These are phyloP conservation scores for Phrynocephalus vlangalii DNA, from an alignment of 2,797 vertebrate species.

Conservation along the genomic window DNA sequence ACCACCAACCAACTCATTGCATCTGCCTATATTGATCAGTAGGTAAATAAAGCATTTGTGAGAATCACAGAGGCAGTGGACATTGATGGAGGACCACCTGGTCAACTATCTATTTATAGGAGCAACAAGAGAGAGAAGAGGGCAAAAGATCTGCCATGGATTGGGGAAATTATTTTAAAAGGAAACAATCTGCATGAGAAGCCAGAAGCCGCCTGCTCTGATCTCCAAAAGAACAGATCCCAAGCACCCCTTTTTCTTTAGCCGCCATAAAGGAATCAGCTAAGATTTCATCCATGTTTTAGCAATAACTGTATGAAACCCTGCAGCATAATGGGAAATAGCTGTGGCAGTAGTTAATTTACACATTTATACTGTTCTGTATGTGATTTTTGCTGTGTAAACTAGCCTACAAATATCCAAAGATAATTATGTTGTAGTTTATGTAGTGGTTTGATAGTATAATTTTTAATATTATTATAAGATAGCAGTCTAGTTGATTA, in stretches of 20 bases:
- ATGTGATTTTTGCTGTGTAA: no score
- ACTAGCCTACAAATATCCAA: no score
- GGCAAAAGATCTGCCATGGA: neutral
- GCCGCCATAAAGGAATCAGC: neutral
- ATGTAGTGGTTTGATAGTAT: neutral
- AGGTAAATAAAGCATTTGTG: no score
- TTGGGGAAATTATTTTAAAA: neutral
- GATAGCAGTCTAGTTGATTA: neutral
- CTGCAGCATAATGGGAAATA: neutral
- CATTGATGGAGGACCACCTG: neutral
- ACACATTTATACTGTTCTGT: no score
- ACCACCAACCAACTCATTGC: neutral
- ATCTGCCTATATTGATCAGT: neutral
- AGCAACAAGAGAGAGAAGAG: neutral
- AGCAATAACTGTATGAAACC: neutral
- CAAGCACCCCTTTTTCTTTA: neutral
- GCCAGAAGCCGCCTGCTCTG: neutral
- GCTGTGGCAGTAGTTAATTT: neutral
- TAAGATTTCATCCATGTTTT: neutral
- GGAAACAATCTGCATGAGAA: no score
- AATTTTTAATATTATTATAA: neutral
- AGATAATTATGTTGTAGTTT: no score
- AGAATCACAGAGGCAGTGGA: neutral
- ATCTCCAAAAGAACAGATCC: neutral
- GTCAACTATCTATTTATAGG: neutral